phyloP scores from a whole-genome alignment of 2,797 vertebrate genomes.

The Cichlasoma orientale region DNA sequence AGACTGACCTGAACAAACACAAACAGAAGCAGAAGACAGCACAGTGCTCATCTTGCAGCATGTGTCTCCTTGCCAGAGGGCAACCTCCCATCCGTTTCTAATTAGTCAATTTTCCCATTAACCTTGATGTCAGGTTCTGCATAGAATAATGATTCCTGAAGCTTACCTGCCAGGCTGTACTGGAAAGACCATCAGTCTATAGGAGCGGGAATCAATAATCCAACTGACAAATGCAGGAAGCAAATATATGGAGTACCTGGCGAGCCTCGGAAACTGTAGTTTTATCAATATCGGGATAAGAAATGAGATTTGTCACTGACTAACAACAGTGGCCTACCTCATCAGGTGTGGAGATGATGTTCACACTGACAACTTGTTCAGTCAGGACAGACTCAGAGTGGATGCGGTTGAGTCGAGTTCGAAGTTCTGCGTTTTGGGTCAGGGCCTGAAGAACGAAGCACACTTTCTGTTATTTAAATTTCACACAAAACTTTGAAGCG shows the following conservation, averaged over 20 bases:
- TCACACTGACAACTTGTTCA: slow-evolving; percentile 98
- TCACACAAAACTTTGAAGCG: background rate
- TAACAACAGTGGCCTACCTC: slow-evolving; percentile 85
- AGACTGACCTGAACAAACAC: slow-evolving; percentile 29
- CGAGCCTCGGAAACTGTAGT: slow-evolving; percentile 17
- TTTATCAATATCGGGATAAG: slow-evolving; percentile 33
- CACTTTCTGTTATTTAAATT: background rate
- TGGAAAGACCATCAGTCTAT: slow-evolving; percentile 56
- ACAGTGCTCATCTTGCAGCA: slow-evolving; percentile 29
- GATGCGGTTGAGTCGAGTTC: slow-evolving; percentile 96
- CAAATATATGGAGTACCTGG: slow-evolving; percentile 32
- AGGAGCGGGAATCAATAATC: slow-evolving; percentile 60
- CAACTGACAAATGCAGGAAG: slow-evolving; percentile 50
- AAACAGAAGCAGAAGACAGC: slow-evolving; percentile 32
- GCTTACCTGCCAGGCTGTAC: slow-evolving; percentile 41
- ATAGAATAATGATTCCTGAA: slow-evolving; percentile 56
- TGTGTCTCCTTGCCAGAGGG: slow-evolving; percentile 48
- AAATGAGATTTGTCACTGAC: slow-evolving; percentile 36
- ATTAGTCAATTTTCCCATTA: slow-evolving; percentile 68
- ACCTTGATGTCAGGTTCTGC: slow-evolving; percentile 57
- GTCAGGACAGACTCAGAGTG: slow-evolving; percentile 96
- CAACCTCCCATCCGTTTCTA: slow-evolving; percentile 44
- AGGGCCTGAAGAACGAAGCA: slow-evolving; percentile 84
- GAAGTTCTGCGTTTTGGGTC: slow-evolving; percentile 97
- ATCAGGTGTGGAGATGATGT: slow-evolving; percentile 96